Percentiles rank a stretch among this genome's conserved stretches.
Conservation (phyloP, 2,113 vertebrate species). For the Petroica traversi region DNA sequence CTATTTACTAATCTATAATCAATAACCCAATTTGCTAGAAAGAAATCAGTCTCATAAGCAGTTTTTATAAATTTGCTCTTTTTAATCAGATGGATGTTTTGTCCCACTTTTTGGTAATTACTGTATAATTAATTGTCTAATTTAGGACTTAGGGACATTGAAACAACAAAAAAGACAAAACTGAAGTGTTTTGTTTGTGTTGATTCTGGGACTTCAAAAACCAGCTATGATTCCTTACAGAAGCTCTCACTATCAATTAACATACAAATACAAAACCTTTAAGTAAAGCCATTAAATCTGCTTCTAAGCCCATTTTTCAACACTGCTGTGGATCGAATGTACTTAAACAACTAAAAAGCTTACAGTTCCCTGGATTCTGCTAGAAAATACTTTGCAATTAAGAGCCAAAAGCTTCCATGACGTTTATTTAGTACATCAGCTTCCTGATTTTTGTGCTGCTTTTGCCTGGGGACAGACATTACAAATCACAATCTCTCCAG, state of each 20-base stretch:
- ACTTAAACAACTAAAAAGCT: not conserved
- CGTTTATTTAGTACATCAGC: not conserved
- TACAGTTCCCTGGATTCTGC: not conserved
- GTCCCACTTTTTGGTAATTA: not conserved
- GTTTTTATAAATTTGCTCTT: not conserved
- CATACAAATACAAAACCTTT: not conserved
- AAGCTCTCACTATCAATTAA: not conserved
- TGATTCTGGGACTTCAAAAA: not conserved
- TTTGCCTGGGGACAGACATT: not conserved
- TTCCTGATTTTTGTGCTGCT: not conserved
- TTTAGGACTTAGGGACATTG: not conserved
- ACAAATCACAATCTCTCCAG: not conserved
- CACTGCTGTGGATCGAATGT: fast-evolving
- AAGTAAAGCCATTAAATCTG: not conserved
- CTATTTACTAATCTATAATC: not conserved
- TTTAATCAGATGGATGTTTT: not conserved
- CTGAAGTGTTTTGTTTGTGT: not conserved
- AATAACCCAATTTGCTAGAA: not conserved
- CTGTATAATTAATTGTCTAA: not conserved
- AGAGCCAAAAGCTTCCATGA: not conserved
- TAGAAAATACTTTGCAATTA: not conserved
- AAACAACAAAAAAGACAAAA: not conserved
- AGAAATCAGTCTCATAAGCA: not conserved
- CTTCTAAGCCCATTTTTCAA: not conserved
- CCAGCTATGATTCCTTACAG: not conserved